A percentile compares a stretch with the other conserved stretches of the same genome.
These are phyloP conservation scores for Microcaecilia unicolor DNA, from an alignment of 2,797 vertebrate species.

Conservation along the genomic window DNA sequence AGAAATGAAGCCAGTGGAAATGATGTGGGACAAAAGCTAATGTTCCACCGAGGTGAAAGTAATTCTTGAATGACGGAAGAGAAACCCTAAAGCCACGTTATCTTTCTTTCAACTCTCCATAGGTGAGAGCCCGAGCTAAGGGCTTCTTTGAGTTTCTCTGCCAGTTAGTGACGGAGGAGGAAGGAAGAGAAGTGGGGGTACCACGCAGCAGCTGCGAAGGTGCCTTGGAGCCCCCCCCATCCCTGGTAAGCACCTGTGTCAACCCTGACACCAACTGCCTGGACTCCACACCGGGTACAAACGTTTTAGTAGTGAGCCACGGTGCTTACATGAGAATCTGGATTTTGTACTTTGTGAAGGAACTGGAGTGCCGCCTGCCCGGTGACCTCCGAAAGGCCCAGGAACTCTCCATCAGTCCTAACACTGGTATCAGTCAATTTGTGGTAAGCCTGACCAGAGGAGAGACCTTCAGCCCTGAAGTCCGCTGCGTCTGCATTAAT, in stretches of 20 bases:
- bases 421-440: constrained; percentile 84
- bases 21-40: no score
- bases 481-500: constrained; percentile 79
- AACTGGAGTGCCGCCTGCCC: constrained; percentile 67
- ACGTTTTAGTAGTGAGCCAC: constrained; percentile 79
- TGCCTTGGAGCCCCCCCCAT: not conserved
- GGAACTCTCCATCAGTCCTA: constrained; percentile 73
- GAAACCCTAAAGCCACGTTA: no score
- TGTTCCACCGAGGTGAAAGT: no score
- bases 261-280: constrained; percentile 1
- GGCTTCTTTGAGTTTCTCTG: constrained; percentile 80
- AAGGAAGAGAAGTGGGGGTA: no score
- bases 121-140: constrained; percentile 78
- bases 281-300: constrained; percentile 35
- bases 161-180: constrained; percentile 53
- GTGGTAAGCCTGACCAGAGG: constrained; percentile 53
- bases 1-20: no score
- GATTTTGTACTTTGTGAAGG: constrained; percentile 71
- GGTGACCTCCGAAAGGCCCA: constrained; percentile 57
- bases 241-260: constrained; percentile 9
- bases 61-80: no score
- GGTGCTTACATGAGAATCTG: constrained; percentile 83
- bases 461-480: constrained; percentile 29
- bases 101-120: constrained; percentile 15
- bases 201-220: constrained; percentile 10